Conservation (phyloP, 2,113 vertebrate genomes). For the Crocuta crocuta region DNA sequence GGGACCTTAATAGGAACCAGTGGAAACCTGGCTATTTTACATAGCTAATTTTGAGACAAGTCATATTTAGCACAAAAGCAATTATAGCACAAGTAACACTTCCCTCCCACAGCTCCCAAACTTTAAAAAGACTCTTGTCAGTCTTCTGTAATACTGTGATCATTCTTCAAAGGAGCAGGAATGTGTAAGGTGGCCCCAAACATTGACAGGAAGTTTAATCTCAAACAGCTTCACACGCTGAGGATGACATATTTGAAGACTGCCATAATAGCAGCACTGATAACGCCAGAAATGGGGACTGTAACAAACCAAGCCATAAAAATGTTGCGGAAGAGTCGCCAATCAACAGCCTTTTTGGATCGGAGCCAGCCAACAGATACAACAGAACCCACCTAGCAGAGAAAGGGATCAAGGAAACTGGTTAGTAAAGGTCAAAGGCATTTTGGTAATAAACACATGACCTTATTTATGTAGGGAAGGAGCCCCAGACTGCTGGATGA, state of each 20-base stretch:
- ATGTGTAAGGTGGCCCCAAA: slow-evolving; percentile 49
- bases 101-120: slow-evolving; percentile 66
- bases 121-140: slow-evolving; percentile 40
- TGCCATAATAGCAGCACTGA: slow-evolving; percentile 97
- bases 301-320: slow-evolving; percentile 99
- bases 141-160: slow-evolving; percentile 60
- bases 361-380: slow-evolving; percentile 97
- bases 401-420: neutral
- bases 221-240: slow-evolving; percentile 32
- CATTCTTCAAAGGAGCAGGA: slow-evolving; percentile 53
- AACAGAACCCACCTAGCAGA: slow-evolving; percentile 94
- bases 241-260: slow-evolving; percentile 89
- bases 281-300: slow-evolving; percentile 94
- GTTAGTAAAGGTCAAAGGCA: neutral
- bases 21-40: slow-evolving; percentile 71
- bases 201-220: neutral
- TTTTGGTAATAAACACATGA: neutral
- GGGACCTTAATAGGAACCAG: slow-evolving; percentile 38
- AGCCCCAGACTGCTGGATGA: neutral
- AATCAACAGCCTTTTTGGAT: slow-evolving; percentile 96
- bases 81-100: slow-evolving; percentile 69
- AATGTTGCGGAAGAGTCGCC: slow-evolving; percentile 97
- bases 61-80: slow-evolving; percentile 83
- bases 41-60: slow-evolving; percentile 77
- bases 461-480: neutral